Evolutionary conservation across 2,888 invertebrate genomes (phyloP), one percentile per base, ranked within the genome.

Genomic region (Leptinotarsa peninsularis): DNA sequence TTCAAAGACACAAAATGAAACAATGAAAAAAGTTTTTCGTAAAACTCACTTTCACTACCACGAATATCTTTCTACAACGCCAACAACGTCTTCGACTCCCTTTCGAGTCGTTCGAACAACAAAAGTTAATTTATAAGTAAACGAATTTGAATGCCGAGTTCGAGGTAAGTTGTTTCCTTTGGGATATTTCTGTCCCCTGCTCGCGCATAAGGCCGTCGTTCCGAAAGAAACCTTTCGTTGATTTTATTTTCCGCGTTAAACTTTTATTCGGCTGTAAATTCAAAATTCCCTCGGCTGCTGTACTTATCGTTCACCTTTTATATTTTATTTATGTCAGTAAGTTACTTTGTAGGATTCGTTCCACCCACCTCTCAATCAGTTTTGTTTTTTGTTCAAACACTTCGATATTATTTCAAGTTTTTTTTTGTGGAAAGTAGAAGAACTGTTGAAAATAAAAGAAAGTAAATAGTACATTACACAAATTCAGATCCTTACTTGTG

Each of bases 81-180:
- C 17, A 33, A 10, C 63, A 15, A 33, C 17, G 0, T 33, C 23
- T 43, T 33, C 33, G 18, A 70, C 49, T 58, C 58, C 18, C 21
- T 52, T 43, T 66, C 66, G 68, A 72, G 52, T 73, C 52, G 63
- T 76, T 70, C 58, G 72, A 77, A 66, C 66, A 74, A 79, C 76
- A 73, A 78, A 81, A 79, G 77, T 77, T 79, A 82, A 82, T 81
- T 82, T 81, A 81, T 80, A 79, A 73, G 77, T 74, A 76, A 79
- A 81, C 75, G 79, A 80, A 82, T 82, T 81, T 80, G 81, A 82
- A 82, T 81, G 81, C 78, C 79, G 80, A 80, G 72, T 76, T 80
- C 80, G 77, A 58, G 75, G 78, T 79, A 81, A 81, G 78, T 81
- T 81, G 76, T 75, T 77, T 81, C 80, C 81, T 78, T 50, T 49